Conservation (phyloP, 2,888 invertebrate species). For the Nezara viridula region DNA sequence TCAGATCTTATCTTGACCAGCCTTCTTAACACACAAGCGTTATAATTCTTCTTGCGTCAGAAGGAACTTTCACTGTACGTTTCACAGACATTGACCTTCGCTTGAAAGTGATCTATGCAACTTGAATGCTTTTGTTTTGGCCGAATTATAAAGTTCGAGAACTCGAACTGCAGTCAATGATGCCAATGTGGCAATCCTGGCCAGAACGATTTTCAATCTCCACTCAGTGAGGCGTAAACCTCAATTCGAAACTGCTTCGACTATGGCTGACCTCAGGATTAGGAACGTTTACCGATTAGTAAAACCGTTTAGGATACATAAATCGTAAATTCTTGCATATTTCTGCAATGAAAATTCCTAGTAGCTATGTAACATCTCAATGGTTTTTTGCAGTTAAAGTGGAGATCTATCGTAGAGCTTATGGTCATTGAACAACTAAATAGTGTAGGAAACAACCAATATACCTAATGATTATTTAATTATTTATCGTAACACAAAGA, state of each 20-base stretch:
- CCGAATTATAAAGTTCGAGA: neutral
- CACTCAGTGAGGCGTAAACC: neutral
- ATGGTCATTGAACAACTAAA: too few relatives aligned
- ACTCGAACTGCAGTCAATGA: neutral
- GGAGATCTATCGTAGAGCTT: neutral
- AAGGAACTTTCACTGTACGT: neutral
- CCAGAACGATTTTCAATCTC: conserved; percentile 29
- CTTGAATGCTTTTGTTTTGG: neutral
- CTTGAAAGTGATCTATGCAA: neutral
- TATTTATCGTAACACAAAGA: too few relatives aligned
- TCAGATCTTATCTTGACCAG: neutral
- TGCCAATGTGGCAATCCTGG: neutral
- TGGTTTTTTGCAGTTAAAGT: neutral
- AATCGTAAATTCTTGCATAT: neutral
- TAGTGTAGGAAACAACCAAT: too few relatives aligned
- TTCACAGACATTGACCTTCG: neutral
- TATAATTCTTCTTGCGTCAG: neutral
- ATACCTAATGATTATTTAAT: too few relatives aligned
- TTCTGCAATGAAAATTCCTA: neutral
- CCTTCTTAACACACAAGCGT: neutral
- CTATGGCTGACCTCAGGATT: neutral
- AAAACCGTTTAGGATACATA: neutral
- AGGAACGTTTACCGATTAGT: neutral
- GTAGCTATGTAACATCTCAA: neutral
- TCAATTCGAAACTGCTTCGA: neutral